Evolutionary conservation across 2,113 vertebrate species (phyloP).

Genomic region (Dryoscopus gambensis): DNA sequence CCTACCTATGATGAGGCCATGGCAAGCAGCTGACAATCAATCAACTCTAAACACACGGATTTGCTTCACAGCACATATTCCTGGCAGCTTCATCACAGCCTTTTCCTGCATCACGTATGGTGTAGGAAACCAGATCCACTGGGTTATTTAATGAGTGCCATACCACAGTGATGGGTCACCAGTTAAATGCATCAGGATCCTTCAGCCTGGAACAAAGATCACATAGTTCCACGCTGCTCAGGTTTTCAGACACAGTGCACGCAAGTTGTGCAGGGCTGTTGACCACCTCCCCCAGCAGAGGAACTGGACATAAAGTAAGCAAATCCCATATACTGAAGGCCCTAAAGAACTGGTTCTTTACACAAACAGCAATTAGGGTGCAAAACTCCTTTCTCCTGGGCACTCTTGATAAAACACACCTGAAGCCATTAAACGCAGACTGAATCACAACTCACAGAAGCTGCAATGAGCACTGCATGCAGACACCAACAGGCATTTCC

Average conservation of each 20-base stretch:
- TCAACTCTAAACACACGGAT: not conserved
- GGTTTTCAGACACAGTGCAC: not conserved
- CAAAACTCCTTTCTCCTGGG: not conserved
- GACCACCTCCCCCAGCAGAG: not conserved
- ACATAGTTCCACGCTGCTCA: accelerated
- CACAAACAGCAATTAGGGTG: not conserved
- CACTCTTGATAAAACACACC: not conserved
- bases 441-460: not conserved
- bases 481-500: not conserved
- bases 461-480: not conserved
- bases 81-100: not conserved
- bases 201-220: not conserved
- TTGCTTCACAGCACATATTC: not conserved
- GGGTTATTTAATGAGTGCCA: not conserved
- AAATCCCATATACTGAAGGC: not conserved
- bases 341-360: not conserved
- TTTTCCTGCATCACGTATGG: not conserved
- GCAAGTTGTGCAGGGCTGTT: not conserved
- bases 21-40: not conserved
- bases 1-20: not conserved
- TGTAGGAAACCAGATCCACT: not conserved
- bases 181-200: not conserved
- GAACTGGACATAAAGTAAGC: not conserved
- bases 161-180: not conserved
- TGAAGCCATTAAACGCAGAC: not conserved